Conservation (phyloP, 2,797 vertebrate species). For the Pampus argenteus region DNA sequence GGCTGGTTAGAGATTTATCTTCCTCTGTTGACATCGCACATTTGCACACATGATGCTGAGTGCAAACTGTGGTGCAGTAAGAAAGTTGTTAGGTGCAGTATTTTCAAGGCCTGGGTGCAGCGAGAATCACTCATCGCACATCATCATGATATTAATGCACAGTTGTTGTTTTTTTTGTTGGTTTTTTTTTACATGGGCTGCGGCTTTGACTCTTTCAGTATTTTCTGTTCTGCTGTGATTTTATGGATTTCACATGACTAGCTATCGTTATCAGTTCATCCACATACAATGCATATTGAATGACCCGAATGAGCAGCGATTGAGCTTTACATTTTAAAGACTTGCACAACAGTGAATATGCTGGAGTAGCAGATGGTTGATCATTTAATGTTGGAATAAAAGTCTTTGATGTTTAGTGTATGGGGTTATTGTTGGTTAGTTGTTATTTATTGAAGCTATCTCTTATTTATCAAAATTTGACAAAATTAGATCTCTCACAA, state of each 20-base stretch:
- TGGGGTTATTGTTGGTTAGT: neutral
- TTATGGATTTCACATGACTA: slow-evolving; percentile 26
- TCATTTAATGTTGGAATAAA: neutral
- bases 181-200: neutral
- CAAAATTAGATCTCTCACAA: neutral
- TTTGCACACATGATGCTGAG: slow-evolving; percentile 23
- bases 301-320: slow-evolving; percentile 61
- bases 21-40: slow-evolving; percentile 50
- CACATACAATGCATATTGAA: slow-evolving; percentile 27
- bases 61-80: slow-evolving; percentile 4
- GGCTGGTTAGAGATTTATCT: slow-evolving; percentile 28
- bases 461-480: neutral
- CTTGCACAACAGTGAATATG: slow-evolving; percentile 1
- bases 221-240: slow-evolving; percentile 10
- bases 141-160: neutral
- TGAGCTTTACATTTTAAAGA: slow-evolving; percentile 28
- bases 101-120: slow-evolving; percentile 2
- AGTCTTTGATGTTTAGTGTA: neutral
- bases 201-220: neutral
- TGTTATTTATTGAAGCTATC: neutral
- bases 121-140: neutral
- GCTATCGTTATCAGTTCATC: slow-evolving; percentile 13
- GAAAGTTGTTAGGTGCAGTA: slow-evolving; percentile 12
- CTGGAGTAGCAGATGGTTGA: neutral
- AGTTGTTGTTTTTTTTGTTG: too few species aligned